Conservation (phyloP, 2,888 invertebrate species). For the Pomacea canaliculata region DNA sequence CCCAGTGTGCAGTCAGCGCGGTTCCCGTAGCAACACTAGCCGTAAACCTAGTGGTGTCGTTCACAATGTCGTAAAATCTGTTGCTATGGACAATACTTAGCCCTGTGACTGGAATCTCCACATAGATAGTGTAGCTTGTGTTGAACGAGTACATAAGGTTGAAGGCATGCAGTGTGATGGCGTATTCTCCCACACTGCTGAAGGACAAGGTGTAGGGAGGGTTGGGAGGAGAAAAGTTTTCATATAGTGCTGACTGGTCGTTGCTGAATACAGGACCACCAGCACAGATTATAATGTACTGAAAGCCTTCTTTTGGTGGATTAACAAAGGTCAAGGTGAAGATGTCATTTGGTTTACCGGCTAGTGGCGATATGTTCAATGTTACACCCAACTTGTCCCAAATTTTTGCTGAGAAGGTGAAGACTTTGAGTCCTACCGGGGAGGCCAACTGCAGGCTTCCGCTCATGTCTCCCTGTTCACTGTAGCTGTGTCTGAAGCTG, state of each 20-base stretch:
- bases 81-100: not conserved
- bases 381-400: conserved; percentile 1
- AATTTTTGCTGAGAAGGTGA: not conserved
- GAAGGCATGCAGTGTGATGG: not conserved
- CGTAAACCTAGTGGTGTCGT: too few relatives aligned
- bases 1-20: too few relatives aligned
- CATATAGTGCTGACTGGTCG: not conserved
- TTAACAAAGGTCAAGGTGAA: not conserved
- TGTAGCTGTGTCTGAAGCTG: not conserved
- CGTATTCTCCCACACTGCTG: not conserved
- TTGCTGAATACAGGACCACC: not conserved
- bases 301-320: not conserved
- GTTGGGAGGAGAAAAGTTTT: not conserved
- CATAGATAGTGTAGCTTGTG: not conserved
- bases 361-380: not conserved
- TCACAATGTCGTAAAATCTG: not conserved
- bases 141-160: not conserved
- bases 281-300: not conserved
- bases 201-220: not conserved
- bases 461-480: not conserved
- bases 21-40: not conserved
- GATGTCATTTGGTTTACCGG: not conserved
- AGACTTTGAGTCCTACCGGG: not conserved
- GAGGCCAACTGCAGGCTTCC: not conserved
- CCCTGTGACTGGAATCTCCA: not conserved